phyloP scores from a whole-genome alignment of 2,113 vertebrate species.

The Tinamus guttatus region DNA sequence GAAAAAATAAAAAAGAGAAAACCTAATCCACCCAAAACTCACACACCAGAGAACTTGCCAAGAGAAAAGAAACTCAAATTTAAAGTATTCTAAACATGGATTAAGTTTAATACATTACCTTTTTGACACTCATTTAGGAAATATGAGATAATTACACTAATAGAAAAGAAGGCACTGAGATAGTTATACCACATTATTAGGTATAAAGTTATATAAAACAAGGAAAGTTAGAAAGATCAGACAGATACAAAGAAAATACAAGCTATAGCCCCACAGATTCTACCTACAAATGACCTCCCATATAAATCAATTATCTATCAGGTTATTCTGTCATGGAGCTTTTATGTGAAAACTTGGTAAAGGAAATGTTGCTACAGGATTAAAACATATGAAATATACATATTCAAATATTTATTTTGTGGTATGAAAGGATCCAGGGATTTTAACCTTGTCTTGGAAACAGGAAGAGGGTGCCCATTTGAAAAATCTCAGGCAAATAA shows the following conservation, averaged over 20 bases:
- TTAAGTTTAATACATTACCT: background rate
- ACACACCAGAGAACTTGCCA: background rate
- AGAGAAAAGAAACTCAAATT: background rate
- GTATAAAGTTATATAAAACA: background rate
- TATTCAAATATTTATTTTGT: background rate
- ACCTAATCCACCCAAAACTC: too few species aligned
- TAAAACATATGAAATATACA: background rate
- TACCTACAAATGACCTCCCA: background rate
- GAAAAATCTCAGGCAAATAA: background rate
- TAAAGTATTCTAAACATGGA: background rate
- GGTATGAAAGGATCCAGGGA: background rate
- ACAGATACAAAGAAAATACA: background rate
- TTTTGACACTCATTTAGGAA: background rate
- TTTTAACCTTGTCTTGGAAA: background rate
- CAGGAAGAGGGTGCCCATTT: background rate
- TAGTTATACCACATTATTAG: background rate
- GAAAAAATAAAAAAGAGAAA: background rate
- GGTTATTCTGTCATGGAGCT: background rate
- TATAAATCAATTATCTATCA: background rate
- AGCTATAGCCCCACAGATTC: background rate
- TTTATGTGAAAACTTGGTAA: background rate
- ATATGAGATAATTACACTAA: background rate
- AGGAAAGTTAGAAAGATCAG: background rate
- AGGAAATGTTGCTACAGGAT: background rate
- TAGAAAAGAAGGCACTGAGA: background rate